A percentile compares a stretch with the other conserved stretches of the same genome.
phyloP scores from a whole-genome alignment of 1,140 invertebrate genomes.

The Aphaenogaster ashmeadi region DNA sequence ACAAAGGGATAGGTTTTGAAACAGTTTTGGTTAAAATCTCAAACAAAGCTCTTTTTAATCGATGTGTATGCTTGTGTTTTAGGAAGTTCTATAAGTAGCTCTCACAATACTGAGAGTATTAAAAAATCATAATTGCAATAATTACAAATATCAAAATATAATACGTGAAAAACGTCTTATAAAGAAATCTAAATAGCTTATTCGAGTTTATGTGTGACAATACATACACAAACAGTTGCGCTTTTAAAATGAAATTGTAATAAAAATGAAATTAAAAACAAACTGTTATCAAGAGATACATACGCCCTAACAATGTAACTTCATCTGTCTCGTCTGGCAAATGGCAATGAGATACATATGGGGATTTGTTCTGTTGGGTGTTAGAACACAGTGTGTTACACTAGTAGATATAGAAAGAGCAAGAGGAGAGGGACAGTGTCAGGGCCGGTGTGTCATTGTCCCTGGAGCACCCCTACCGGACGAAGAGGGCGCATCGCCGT shows the following conservation, averaged over 20 bases:
- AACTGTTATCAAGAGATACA: neutral
- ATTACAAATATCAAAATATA: neutral
- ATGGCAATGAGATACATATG: slow-evolving; percentile 24
- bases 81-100: neutral
- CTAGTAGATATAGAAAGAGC: slow-evolving; percentile 21
- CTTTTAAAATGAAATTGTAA: neutral
- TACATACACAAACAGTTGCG: neutral
- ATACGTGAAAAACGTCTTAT: neutral
- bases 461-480: slow-evolving; percentile 56
- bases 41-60: neutral
- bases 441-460: slow-evolving; percentile 73
- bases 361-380: slow-evolving; percentile 26
- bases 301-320: neutral
- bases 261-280: slow-evolving; percentile 3
- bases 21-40: neutral
- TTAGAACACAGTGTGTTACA: slow-evolving; percentile 9
- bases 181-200: neutral
- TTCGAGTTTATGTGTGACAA: neutral
- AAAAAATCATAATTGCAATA: neutral
- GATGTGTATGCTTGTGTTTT: neutral
- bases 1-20: slow-evolving; percentile 11
- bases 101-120: neutral
- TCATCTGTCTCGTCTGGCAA: neutral
- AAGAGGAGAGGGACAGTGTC: slow-evolving; percentile 19
- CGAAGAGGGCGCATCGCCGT: slow-evolving; percentile 65